A percentile compares a stretch with the other conserved stretches of the same genome.
phyloP scores from a whole-genome alignment of 2,113 vertebrate genomes.

The Alexandromys fortis region DNA sequence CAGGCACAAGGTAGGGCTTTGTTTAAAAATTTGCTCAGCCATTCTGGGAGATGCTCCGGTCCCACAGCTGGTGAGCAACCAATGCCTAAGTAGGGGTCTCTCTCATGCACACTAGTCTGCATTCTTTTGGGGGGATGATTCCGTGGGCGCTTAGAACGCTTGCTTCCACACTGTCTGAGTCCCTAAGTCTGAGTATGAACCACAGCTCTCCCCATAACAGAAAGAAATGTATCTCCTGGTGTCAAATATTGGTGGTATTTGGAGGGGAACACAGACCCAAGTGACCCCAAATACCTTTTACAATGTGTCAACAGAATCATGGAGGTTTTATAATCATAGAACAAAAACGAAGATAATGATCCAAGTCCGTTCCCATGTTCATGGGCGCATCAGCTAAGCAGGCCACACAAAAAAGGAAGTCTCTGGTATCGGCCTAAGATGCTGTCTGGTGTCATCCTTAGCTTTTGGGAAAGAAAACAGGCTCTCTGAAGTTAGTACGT shows the following conservation, averaged over 20 bases:
- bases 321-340: neutral
- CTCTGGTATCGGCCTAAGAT: neutral
- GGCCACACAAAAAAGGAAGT: neutral
- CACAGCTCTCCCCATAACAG: neutral
- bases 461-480: neutral
- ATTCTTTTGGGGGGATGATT: neutral
- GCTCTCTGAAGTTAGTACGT: neutral
- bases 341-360: neutral
- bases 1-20: neutral
- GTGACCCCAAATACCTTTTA: neutral
- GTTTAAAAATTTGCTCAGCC: neutral
- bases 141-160: accelerated
- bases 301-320: neutral
- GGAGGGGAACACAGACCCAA: neutral
- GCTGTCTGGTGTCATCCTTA: neutral
- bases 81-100: accelerated
- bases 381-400: neutral
- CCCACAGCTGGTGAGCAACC: too few species aligned
- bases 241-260: neutral
- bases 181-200: neutral
- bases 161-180: accelerated
- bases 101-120: neutral
- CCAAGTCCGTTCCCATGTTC: neutral
- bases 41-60: too few species aligned
- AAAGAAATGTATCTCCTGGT: neutral